phyloP scores from a whole-genome alignment of 2,113 vertebrate species.

The Corynorhinus townsendii region DNA sequence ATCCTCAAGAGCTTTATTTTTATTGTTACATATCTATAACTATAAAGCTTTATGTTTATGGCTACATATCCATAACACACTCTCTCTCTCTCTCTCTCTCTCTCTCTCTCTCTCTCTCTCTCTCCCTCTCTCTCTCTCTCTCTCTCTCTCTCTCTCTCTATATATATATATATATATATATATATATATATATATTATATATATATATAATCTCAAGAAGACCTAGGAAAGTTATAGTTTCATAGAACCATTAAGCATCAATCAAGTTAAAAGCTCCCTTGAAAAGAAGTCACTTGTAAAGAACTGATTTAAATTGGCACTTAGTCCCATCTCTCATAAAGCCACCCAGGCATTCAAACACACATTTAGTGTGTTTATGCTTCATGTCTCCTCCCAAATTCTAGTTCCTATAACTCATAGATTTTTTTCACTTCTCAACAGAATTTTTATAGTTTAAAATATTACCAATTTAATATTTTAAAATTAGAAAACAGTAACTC shows the following conservation, averaged over 20 bases:
- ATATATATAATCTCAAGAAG: background rate
- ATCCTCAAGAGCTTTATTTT: background rate
- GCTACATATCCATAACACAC: too few species aligned
- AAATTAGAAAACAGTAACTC: background rate
- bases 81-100: too few species aligned
- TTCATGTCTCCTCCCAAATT: background rate
- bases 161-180: too few species aligned
- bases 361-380: accelerated
- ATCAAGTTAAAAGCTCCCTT: background rate
- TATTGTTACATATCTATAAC: background rate
- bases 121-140: too few species aligned
- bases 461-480: background rate
- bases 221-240: background rate
- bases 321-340: background rate
- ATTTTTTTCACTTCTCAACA: background rate
- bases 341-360: accelerated
- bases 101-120: too few species aligned
- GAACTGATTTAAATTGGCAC: background rate
- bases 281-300: background rate
- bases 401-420: accelerated
- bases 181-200: too few species aligned
- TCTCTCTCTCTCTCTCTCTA: too few species aligned
- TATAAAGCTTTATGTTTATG: too few species aligned
- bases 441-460: background rate
- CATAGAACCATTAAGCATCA: background rate